phyloP scores from a whole-genome alignment of 2,797 vertebrate species.

The Syngnathus rostellatus region DNA sequence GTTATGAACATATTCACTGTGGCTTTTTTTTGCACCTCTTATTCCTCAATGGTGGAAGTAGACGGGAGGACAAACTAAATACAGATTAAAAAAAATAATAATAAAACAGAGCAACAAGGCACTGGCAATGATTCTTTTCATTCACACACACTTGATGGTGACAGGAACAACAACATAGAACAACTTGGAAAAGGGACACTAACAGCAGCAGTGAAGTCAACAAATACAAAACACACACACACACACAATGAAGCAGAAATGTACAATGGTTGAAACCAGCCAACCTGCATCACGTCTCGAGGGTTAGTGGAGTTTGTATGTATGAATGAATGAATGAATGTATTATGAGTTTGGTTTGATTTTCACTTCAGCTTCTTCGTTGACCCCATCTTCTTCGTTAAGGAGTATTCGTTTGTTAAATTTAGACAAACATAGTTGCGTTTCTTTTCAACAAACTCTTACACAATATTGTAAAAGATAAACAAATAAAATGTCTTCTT shows the following conservation, averaged over 20 bases:
- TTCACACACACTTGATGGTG: not conserved
- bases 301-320: too few species aligned
- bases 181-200: not conserved
- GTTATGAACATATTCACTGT: not conserved
- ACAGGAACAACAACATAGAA: not conserved
- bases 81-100: not conserved
- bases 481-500: not conserved
- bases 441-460: not conserved
- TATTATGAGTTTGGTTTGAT: too few species aligned
- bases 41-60: not conserved
- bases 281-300: constrained; percentile 40
- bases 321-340: too few species aligned
- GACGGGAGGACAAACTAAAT: not conserved
- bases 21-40: not conserved
- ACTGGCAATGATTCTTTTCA: not conserved
- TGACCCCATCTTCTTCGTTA: not conserved
- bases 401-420: not conserved
- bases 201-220: constrained; percentile 1
- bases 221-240: constrained; percentile 11
- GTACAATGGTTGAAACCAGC: constrained; percentile 59
- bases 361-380: not conserved
- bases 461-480: not conserved
- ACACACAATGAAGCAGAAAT: constrained; percentile 11
- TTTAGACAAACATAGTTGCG: not conserved
- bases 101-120: not conserved